Base-by-base conservation (phyloP, 2,888 invertebrate genomes). In the Latrodectus elegans region DNA sequence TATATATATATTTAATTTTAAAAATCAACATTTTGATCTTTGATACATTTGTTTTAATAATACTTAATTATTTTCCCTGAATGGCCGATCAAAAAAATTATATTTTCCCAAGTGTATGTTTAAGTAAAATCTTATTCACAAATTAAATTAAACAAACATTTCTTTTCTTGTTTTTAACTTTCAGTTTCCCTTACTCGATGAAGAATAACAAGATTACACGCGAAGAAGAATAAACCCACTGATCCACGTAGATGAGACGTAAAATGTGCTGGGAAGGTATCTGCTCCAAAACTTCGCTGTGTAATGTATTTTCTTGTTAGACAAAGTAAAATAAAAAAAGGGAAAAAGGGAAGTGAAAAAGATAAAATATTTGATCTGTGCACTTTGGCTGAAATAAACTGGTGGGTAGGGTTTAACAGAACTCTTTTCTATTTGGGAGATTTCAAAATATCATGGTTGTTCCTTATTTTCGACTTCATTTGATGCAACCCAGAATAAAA, bases 181-280 rank as follows among this genome's bases (percentile, higher is more conserved):
- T 38, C 38, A 38, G 38, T 38, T 38, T 38, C 3, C 38, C 38
- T 12, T 10, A 60, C 12, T n/a, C 12, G 10, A 9, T 60, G 60
- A 60, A 60, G 60, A 60, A 60, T 60, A 60, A 60, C 60, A 60
- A 60, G 60, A 60, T 60, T 60, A 60, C n/a, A 60, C 11, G 60
- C 60, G 60, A 60, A 60, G n/a, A n/a, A n/a, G n/a, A 60, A 60
- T 60, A 60, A 60, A 60, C 12, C 60, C 60, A 11, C 15, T 60
- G 60, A 60, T 65, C 22, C 52, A 15, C 17, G 51, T 65, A 51
- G 51, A 76, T 76, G 76, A 49, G 65, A 76, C 65, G 67, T 65
- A 76, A 76, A 76, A 76, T 65, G 12, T 65, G 49, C 51, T 65
- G 49, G 17, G 76, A 49, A 65, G 65, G 65, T 51, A 76, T 38